phyloP scores from a whole-genome alignment of 2,888 invertebrate species.

The Arenicola marina region DNA sequence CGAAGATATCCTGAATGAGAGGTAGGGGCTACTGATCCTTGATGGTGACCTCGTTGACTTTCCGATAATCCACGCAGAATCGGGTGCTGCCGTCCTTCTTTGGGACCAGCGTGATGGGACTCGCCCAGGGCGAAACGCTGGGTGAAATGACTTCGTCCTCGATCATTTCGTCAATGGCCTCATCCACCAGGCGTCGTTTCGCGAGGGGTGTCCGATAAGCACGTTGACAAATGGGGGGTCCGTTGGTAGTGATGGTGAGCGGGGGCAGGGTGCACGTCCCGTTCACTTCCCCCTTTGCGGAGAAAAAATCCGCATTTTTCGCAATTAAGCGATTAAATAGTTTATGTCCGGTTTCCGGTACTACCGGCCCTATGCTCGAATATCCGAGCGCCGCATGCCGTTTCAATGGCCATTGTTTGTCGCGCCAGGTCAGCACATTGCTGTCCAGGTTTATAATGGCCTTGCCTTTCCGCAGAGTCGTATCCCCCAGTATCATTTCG shows the following conservation, averaged over 20 bases:
- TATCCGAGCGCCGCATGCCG: background rate
- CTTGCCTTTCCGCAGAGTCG: background rate
- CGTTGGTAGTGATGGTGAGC: background rate
- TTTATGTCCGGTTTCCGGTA: background rate
- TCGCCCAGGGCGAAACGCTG: constrained; percentile 6
- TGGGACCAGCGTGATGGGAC: constrained; percentile 11
- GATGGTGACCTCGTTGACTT: constrained; percentile 9
- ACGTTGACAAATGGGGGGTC: constrained; percentile 6
- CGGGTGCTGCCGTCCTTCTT: constrained; percentile 17
- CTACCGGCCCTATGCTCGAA: background rate
- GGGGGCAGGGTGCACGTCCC: background rate
- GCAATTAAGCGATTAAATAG: background rate
- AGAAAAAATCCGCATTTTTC: constrained; percentile 7
- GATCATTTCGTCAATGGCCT: constrained; percentile 14
- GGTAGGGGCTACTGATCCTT: constrained; percentile 13
- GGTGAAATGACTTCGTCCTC: constrained; percentile 7
- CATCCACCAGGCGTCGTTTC: constrained; percentile 11
- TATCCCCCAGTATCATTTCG: constrained; percentile 3
- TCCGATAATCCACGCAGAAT: constrained; percentile 19
- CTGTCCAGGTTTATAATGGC: background rate
- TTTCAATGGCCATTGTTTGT: background rate
- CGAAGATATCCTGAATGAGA: constrained; percentile 16
- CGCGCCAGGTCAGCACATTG: background rate
- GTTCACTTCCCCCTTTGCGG: background rate
- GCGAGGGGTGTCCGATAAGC: constrained; percentile 12